Percentiles rank a stretch among this genome's conserved stretches.
phyloP scores from a whole-genome alignment of 1,140 invertebrate genomes.

The Brachionus plicatilis region DNA sequence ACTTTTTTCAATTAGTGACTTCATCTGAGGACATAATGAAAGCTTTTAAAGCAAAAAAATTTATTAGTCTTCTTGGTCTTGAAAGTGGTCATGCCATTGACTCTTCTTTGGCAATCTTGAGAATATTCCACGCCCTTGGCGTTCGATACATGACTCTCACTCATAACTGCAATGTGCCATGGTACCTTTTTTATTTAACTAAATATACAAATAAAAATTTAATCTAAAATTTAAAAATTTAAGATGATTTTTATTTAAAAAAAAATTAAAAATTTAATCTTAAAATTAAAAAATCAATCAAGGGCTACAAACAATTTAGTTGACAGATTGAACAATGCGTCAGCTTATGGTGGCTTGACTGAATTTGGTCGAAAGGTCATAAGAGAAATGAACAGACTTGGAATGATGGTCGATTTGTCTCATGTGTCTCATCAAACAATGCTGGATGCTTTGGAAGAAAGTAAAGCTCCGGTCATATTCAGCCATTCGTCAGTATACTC shows the following conservation, averaged over 20 bases:
- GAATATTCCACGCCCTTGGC: conserved; percentile 69
- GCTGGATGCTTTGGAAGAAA: conserved; percentile 70
- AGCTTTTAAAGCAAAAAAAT: conserved; percentile 68
- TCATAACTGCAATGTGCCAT: conserved; percentile 74
- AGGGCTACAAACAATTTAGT: conserved; percentile 41
- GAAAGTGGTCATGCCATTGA: conserved; percentile 76
- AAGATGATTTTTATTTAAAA: neutral
- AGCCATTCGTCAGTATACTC: conserved; percentile 78
- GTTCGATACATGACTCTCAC: conserved; percentile 74
- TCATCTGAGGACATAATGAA: conserved; percentile 70
- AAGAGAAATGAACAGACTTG: conserved; percentile 64
- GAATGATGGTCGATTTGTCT: conserved; percentile 79
- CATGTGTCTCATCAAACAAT: conserved; percentile 78
- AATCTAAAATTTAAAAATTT: neutral
- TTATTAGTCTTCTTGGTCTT: conserved; percentile 75
- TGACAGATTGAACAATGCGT: neutral
- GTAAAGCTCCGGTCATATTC: conserved; percentile 77
- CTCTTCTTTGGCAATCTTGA: conserved; percentile 67
- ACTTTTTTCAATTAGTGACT: conserved; percentile 70
- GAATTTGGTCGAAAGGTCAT: conserved; percentile 55
- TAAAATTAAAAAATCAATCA: neutral
- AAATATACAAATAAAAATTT: neutral
- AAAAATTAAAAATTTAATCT: neutral
- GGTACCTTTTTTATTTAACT: conserved; percentile 59
- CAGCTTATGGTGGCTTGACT: conserved; percentile 42